Evolutionary conservation across 1,140 invertebrate genomes (phyloP).

Genomic region (Mesaphorura yosii): DNA sequence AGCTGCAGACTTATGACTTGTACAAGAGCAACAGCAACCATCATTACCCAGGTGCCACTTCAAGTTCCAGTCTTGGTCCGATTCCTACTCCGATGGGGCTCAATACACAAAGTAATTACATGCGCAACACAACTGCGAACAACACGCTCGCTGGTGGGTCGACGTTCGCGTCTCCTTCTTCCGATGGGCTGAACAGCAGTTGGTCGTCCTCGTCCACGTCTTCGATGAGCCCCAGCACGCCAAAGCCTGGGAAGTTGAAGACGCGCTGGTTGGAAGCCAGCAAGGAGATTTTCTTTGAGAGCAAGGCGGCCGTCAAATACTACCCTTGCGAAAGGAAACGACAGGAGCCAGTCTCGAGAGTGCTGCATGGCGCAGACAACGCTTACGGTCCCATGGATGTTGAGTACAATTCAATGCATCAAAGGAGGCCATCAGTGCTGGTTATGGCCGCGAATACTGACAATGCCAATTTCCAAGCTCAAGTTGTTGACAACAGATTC

Average conservation of each 20-base stretch:
- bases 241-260: conserved; percentile 24
- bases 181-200: background rate
- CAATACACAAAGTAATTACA: conserved; percentile 9
- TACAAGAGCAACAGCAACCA: background rate
- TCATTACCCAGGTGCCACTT: background rate
- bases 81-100: conserved; percentile 14
- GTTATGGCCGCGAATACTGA: conserved; percentile 29
- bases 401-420: background rate
- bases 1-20: background rate
- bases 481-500: no score
- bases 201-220: no score
- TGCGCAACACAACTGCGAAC: background rate
- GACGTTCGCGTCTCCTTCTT: background rate
- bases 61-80: background rate
- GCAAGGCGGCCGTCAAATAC: no score
- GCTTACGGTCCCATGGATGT: background rate
- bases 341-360: background rate
- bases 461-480: no score
- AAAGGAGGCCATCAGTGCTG: conserved; percentile 26
- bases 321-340: no score
- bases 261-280: conserved; percentile 28
- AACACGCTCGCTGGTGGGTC: background rate
- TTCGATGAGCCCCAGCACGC: background rate
- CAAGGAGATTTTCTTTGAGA: background rate
- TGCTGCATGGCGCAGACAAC: background rate